Evolutionary conservation across 1,140 invertebrate species (phyloP), one percentile per base, ranked within the genome.

Genomic region (Drosophila nannoptera): DNA sequence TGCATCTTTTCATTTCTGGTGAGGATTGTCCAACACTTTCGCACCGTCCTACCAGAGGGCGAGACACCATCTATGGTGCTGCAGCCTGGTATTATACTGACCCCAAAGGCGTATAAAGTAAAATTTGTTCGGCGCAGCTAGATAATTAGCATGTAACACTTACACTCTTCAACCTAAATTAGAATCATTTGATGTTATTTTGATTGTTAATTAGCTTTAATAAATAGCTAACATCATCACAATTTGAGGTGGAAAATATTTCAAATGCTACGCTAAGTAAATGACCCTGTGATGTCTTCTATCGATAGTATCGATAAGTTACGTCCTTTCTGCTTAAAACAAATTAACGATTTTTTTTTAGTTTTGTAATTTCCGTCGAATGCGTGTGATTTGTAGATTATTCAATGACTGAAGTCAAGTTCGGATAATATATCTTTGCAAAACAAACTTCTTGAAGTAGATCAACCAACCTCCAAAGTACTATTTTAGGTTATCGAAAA

Each of bases 1-100:
- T 94, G 94, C 66, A 80, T 95, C 4, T 96, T 96, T 78, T 90
- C 95, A 14, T 92, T 95, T 45, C 93, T 96, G 55, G 91, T 92
- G 4, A 92, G 92, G 5, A 90, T 96, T 9, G 88, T 96, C 59
- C 94, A 95, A 78, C 90, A 90, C 55, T 93, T 90, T 63, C 88
- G 77, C 12, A 77, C 92, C 0, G 84, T 82, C 7, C 62, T 78
- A 9, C 73, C 78, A 4, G 16, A 55, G 5, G 73, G 72, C 0
- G 75, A 83, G 40, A 76, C 75, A 0, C 87, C 88, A 9, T 84
- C 80, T 2, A 54, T 77, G 29, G 61, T 73, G 3, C 59, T 90
- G 2, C 62, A 81, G 12, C 90, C 90, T 2, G 90, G 90, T 0
- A 88, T 90, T 6, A 84, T 84, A 7, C 58, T 90, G 4, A 84